phyloP scores from a whole-genome alignment of 2,113 vertebrate species.

The Dasypus novemcinctus region DNA sequence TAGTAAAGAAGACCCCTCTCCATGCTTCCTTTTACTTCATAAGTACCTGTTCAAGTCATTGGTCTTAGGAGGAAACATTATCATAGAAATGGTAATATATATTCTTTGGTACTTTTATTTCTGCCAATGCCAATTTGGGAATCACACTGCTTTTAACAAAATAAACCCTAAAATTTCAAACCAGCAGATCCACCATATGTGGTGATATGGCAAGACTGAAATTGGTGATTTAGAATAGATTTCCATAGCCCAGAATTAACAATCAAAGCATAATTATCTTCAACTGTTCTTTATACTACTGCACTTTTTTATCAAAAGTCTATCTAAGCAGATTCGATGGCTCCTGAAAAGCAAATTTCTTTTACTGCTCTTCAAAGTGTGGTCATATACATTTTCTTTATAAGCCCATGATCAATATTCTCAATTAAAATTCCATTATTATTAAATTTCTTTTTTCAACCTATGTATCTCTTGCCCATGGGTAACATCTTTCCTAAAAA shows the following conservation, averaged over 20 bases:
- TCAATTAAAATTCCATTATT: neutral
- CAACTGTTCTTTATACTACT: neutral
- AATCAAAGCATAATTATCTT: neutral
- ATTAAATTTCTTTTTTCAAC: slow-evolving; percentile 9
- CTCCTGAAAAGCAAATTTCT: neutral
- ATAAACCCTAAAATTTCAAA: neutral
- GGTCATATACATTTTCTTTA: neutral
- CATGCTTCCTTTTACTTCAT: neutral
- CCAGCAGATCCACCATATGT: neutral
- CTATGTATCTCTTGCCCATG: neutral
- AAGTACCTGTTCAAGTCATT: neutral
- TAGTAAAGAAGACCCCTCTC: neutral
- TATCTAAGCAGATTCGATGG: neutral
- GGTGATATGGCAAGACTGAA: neutral
- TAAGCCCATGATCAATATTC: neutral
- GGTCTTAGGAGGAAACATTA: neutral
- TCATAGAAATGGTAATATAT: neutral
- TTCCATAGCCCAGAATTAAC: neutral
- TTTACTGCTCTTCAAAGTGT: neutral
- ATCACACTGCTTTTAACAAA: slow-evolving; percentile 1
- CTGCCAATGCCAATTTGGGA: neutral
- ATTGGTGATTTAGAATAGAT: neutral
- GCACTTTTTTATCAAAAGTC: neutral
- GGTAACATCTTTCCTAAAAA: slow-evolving; percentile 2
- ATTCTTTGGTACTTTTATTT: neutral